A percentile compares a stretch with the other conserved stretches of the same genome.
These are phyloP conservation scores for Brachyrhaphis roseni DNA, from an alignment of 2,797 vertebrate genomes.

Conservation along the genomic window DNA sequence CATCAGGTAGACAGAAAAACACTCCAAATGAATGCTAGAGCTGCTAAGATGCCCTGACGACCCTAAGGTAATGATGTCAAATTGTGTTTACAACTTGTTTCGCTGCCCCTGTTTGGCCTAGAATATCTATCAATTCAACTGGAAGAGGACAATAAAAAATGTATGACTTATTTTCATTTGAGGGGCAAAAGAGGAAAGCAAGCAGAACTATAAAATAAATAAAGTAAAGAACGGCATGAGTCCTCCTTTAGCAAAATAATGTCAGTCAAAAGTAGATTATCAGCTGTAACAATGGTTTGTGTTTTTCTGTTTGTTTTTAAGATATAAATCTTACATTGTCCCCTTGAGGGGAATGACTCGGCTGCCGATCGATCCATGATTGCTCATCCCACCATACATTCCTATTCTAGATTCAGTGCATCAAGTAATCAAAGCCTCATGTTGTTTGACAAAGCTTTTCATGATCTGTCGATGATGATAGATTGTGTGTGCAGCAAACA, in stretches of 20 bases:
- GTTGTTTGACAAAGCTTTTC: constrained; percentile 8
- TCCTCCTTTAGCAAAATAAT: not conserved
- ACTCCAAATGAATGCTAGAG: constrained; percentile 22
- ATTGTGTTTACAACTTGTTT: constrained; percentile 38
- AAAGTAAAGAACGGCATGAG: not conserved
- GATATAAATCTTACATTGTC: constrained; percentile 4
- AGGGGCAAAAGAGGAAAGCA: not conserved
- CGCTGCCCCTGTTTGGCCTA: constrained; percentile 2
- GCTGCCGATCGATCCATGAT: not conserved
- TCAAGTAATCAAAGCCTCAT: constrained; percentile 13
- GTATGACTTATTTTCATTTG: constrained; percentile 1
- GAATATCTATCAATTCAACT: constrained; percentile 22
- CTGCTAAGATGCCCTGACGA: constrained; percentile 10
- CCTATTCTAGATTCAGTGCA: constrained; percentile 5
- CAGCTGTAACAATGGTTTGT: constrained; percentile 6
- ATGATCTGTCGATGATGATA: constrained; percentile 10
- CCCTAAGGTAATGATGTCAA: constrained; percentile 29
- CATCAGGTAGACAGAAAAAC: constrained; percentile 17
- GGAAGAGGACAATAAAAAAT: constrained; percentile 12
- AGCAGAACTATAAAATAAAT: constrained; percentile 10
- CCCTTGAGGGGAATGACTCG: not conserved
- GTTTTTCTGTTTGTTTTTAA: constrained; percentile 9
- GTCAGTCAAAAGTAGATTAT: constrained; percentile 5
- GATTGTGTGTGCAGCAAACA: constrained; percentile 8
- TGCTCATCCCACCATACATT: not conserved